Conservation (phyloP, 2,888 invertebrate genomes). For the Mythimna lalbum region DNA sequence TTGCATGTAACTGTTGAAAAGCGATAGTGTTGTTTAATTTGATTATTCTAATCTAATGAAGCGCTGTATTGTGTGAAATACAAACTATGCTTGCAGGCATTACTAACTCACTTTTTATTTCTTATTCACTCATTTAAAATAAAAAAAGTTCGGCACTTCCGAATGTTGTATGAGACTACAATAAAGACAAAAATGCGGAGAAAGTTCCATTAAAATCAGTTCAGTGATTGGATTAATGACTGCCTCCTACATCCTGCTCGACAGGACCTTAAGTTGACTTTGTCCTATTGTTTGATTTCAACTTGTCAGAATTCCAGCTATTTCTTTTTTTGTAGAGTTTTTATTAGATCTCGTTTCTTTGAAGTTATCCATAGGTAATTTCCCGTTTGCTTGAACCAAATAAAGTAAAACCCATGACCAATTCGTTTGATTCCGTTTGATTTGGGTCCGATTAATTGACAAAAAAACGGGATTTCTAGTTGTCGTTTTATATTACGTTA, state of each 20-base stretch:
- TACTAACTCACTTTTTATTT: slow-evolving; percentile 8
- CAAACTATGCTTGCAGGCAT: not conserved
- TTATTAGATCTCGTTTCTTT: slow-evolving; percentile 28
- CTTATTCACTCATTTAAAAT: not conserved
- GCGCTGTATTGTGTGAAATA: slow-evolving; percentile 1
- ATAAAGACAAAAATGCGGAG: slow-evolving; percentile 36
- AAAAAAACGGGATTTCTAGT: slow-evolving; percentile 9
- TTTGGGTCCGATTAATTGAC: not conserved
- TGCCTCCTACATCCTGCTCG: slow-evolving; percentile 41
- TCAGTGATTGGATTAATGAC: slow-evolving; percentile 49
- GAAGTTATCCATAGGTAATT: slow-evolving; percentile 5
- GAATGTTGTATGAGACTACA: not conserved
- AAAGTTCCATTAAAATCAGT: slow-evolving; percentile 56
- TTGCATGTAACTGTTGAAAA: not conserved
- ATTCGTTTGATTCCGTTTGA: not conserved
- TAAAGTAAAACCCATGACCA: slow-evolving; percentile 24
- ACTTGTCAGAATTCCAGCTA: slow-evolving; percentile 26
- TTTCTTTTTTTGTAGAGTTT: slow-evolving; percentile 20
- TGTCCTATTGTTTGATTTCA: slow-evolving; percentile 15
- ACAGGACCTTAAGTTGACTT: slow-evolving; percentile 9
- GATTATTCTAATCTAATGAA: slow-evolving; percentile 17
- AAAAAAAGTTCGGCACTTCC: not conserved
- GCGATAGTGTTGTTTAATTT: not conserved
- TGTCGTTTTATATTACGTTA: slow-evolving; percentile 1
- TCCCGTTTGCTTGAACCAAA: not conserved